phyloP scores from a whole-genome alignment of 1,140 invertebrate genomes.

The Colletes latitarsis region DNA sequence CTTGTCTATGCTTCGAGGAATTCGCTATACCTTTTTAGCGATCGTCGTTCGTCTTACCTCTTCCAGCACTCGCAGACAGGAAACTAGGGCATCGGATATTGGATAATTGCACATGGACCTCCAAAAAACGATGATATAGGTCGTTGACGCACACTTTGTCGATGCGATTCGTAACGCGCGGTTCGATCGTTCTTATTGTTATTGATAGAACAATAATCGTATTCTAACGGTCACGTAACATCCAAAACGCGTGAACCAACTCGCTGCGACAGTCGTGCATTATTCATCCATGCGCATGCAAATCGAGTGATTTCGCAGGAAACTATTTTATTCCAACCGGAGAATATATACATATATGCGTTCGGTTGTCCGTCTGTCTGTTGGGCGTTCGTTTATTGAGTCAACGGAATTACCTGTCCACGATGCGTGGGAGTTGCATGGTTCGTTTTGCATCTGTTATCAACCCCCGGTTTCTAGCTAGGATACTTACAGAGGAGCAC shows the following conservation, averaged over 20 bases:
- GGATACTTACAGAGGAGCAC: too few relatives aligned
- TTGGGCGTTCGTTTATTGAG: background rate
- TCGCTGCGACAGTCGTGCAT: background rate
- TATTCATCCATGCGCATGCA: conserved; percentile 15
- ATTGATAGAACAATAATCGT: background rate
- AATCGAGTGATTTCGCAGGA: background rate
- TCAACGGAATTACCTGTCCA: background rate
- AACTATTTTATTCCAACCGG: background rate
- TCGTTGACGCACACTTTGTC: too few relatives aligned
- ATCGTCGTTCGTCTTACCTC: too few relatives aligned
- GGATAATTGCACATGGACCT: too few relatives aligned
- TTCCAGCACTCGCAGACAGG: too few relatives aligned
- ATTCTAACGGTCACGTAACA: background rate
- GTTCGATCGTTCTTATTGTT: too few relatives aligned
- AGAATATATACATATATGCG: background rate
- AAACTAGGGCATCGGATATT: too few relatives aligned
- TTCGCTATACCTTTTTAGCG: too few relatives aligned
- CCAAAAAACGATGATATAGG: too few relatives aligned
- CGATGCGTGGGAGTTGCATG: background rate
- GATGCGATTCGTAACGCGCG: too few relatives aligned
- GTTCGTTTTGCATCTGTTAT: background rate
- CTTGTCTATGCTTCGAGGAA: too few relatives aligned
- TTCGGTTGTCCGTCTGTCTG: background rate
- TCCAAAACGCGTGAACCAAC: background rate
- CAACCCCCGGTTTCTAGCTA: too few relatives aligned